phyloP scores from a whole-genome alignment of 2,797 vertebrate genomes.

The Gila robusta region DNA sequence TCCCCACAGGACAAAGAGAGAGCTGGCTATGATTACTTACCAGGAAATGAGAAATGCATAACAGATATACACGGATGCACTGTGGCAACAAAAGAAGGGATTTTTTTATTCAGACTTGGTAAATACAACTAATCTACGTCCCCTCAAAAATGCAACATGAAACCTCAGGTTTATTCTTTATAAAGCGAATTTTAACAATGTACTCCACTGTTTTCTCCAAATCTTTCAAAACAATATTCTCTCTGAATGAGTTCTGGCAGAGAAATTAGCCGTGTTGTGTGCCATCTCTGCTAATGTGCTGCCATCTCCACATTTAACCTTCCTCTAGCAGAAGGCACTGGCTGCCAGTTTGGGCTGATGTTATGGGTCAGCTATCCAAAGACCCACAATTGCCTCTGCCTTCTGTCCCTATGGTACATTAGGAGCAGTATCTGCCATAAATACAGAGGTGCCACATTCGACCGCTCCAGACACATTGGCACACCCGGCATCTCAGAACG shows the following conservation, averaged over 20 bases:
- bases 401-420: neutral
- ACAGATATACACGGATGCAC: neutral
- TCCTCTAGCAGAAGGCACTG: slow-evolving; percentile 50
- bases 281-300: slow-evolving; percentile 41
- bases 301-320: slow-evolving; percentile 41
- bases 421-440: slow-evolving; percentile 5
- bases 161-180: slow-evolving; percentile 24
- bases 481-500: too few species aligned
- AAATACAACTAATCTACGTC: slow-evolving; percentile 23
- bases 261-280: slow-evolving; percentile 22
- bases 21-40: slow-evolving; percentile 11
- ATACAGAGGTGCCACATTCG: neutral
- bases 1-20: slow-evolving; percentile 17
- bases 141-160: neutral
- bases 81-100: neutral
- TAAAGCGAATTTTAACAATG: slow-evolving; percentile 23
- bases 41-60: slow-evolving; percentile 33
- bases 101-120: slow-evolving; percentile 4
- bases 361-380: slow-evolving; percentile 49
- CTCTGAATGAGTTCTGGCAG: slow-evolving; percentile 55
- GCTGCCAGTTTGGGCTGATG: slow-evolving; percentile 11
- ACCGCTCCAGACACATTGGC: too few species aligned
- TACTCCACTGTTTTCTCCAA: slow-evolving; percentile 32
- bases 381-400: slow-evolving; percentile 20
- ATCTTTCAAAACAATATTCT: slow-evolving; percentile 44